Conservation (phyloP, 1,140 invertebrate species). For the Dendrolimus kikuchii region DNA sequence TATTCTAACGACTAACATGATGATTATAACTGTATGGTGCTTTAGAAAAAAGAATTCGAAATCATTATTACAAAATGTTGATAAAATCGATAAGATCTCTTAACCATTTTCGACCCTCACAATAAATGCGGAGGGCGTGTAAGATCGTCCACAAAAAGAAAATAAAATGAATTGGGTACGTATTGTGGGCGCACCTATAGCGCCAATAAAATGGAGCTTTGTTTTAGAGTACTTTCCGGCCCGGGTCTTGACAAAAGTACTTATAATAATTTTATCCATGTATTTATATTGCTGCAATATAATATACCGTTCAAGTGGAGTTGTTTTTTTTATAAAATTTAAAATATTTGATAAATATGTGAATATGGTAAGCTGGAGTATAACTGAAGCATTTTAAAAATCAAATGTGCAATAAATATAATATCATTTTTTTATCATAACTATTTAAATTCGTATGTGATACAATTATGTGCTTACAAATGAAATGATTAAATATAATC, state of each 20-base stretch:
- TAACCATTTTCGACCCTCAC: constrained; percentile 18
- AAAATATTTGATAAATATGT: too few relatives aligned
- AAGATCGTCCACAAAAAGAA: constrained; percentile 23
- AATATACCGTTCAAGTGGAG: too few relatives aligned
- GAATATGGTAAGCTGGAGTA: too few relatives aligned
- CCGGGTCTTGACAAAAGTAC: neutral
- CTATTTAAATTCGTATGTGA: too few relatives aligned
- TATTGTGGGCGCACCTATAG: constrained; percentile 7
- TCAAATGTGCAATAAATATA: too few relatives aligned
- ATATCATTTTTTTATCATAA: too few relatives aligned
- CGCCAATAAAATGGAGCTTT: constrained; percentile 8
- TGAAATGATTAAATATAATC: neutral
- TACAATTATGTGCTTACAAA: too few relatives aligned
- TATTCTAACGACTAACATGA: too few relatives aligned
- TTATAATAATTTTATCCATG: too few relatives aligned
- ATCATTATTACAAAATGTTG: constrained; percentile 32
- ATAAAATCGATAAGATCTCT: constrained; percentile 32
- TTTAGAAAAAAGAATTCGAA: constrained; percentile 23
- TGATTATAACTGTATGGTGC: neutral
- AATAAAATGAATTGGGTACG: constrained; percentile 11
- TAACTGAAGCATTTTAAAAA: too few relatives aligned
- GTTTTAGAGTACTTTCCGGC: neutral
- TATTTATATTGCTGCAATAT: too few relatives aligned
- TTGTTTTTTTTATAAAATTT: too few relatives aligned
- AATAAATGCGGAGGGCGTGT: constrained; percentile 24